Base-by-base conservation (phyloP, 2,888 invertebrate species). In the Drosophila affinis region DNA sequence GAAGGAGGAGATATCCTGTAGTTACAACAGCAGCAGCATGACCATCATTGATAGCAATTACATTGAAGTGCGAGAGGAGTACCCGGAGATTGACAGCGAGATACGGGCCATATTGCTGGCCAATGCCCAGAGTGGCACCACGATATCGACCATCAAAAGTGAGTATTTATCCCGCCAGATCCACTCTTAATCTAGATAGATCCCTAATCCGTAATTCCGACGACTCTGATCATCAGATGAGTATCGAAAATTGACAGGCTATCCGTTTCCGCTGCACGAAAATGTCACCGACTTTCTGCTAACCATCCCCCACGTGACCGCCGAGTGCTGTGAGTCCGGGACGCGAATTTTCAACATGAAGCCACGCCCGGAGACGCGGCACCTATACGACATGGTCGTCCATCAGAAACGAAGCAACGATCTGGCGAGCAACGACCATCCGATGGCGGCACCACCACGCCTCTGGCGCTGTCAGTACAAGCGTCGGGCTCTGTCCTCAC, bases 141-240 rank as follows among this genome's bases (percentile, higher is more conserved):
- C 92, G 65, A 91, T 92, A 78, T 76, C 89, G 62, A 85, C 88
- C 59, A 91, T 92, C 58, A 88, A 88, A 68, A 85, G 92, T 92
- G 86, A 84, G 82, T 71, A n/a, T 17, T 3, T 27, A 6, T 4
- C 12, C 17, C n/a, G 7, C 9, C 58, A 46, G 17, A 45, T 10
- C 10, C 29, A 21, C 4, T 2, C 24, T 9, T 17, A 3, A 21
- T 21, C 3, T 48, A 14, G 5, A 5, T 6, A n/a, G 14, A 39
- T 39, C 14, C n/a, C 39, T 39, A 39, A 39, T 39, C n/a, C 39
- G 14, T 39, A 39, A 39, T n/a, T n/a, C n/a, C n/a, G 6, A 39
- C 39, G 14, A 39, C 2, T 2, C 39, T 14, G 6, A 10, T 9
- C 49, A 46, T 5, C 47, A 91, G 92, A 82, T 48, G 91, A 92